Base-by-base conservation (phyloP, 2,888 invertebrate genomes). In the Lepidochitona cinerea region DNA sequence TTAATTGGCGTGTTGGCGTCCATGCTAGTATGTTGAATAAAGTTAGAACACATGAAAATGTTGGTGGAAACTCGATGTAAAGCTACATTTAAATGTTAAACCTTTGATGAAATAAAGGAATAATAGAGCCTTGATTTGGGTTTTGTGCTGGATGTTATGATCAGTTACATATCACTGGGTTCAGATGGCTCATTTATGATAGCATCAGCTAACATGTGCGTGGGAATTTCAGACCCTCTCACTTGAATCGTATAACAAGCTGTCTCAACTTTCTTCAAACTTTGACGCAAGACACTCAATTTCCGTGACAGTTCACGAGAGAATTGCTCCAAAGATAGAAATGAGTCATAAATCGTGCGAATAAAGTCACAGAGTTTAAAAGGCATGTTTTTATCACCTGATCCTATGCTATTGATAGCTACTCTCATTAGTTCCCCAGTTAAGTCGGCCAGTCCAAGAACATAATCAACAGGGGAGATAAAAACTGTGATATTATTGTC, bases 351-450 rank as follows among this genome's bases (percentile, higher is more conserved):
- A 54, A 92, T 92, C 41, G 93, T 90, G 83, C 94, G 93, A n/a
- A 97, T 93, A 81, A 94, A 93, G 74, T 93, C 93, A 85, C 95
- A 95, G 0, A 90, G 79, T 72, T 86, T 73, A 73, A 84, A 94
- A 14, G 88, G 85, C 23, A 76, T 75, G 12, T 85, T 79, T 12
- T 86, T 67, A 69, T 88, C 81, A 6, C 86, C 87, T 75, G 78
- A 78, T 0, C 96, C 96, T 73, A 97, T 92, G 82, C 94, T 94
- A 87, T 95, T 96, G 7, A 97, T 95, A 71, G 96, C 96, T 81
- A 94, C 93, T 68, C 97, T 92, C 97, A 97, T 97, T 59, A 97
- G 89, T 90, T 97, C 97, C 0, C 97, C 97, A 0, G 96, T 96
- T 36, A 97, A 92, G 91, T 97, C 97, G 0, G 95, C 95, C 41